Evolutionary conservation across 2,888 invertebrate genomes (phyloP), one percentile per base, ranked within the genome.

Genomic region (Tiliacea aurago): DNA sequence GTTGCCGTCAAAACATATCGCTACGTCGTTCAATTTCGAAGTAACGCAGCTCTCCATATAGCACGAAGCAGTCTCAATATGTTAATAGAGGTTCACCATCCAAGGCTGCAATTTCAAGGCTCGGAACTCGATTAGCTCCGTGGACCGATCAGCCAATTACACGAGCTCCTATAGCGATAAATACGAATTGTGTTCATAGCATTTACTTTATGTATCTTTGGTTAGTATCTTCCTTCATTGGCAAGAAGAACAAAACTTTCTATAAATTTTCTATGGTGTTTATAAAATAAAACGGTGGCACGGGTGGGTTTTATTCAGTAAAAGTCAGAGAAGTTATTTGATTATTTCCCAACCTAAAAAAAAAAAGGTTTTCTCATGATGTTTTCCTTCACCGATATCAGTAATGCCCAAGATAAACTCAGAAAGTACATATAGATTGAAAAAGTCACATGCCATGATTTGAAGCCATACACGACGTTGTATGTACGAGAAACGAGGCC

Each of bases 41-140:
- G 47, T 47, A 33, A n/a, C 41, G 70, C 33, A 41, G 23, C 33
- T 28, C 23, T 43, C 47, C 33, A 13, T 43, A n/a, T 63, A 33
- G 55, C 45, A 45, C 49, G 45, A 56, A 55, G 37, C 28, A 41
- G 74, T 74, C 76, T 79, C 75, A 79, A 79, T 79, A 79, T 79
- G 79, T 59, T 75, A 79, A 79, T 79, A 70, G 76, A 63, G 75
- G 70, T 79, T 66, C 70, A 58, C 79, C 75, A 69, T 62, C 63
- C 61, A 55, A 70, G 74, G 62, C 70, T 67, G 66, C 70, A 79
- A 69, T 79, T 75, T 70, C 76, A 75, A 70, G 75, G 70, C 79
- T 66, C 2, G 70, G 37, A 63, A 79, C 70, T 76, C 79, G 75
- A 75, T 79, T 79, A 79, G 43, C 66, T 49, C 53, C 70, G 75